Evolutionary conservation across 2,888 invertebrate genomes (phyloP), one percentile per base, ranked within the genome.

Genomic region (Pristionchus mayeri): DNA sequence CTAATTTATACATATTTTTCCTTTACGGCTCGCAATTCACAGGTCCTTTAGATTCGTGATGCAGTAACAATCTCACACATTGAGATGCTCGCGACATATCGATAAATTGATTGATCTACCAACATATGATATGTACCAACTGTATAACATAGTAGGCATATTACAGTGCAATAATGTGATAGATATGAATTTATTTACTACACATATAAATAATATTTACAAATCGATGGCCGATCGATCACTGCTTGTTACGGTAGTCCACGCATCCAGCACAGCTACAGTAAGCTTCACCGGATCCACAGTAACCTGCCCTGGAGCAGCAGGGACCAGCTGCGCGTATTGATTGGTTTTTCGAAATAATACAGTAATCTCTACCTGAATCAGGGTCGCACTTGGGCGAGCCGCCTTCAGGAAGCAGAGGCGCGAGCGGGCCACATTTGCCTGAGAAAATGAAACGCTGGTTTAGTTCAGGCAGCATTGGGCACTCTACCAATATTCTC

Each of bases 371-470:
- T 86, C 86, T 3, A 34, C 87, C 86, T 4, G 91, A 89, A 34
- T 90, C 88, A 27, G 89, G 89, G 81, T 91, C 89, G 76, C 91
- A 91, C 67, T 89, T 90, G 3, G 91, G 87, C 4, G 88, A 87
- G 67, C 87, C 87, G 16, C 91, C 91, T 24, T 86, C 86, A 0
- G 89, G 87, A 0, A 91, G 85, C 6, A 87, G 85, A 0, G 91
- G 91, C 24, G 91, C 91, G 30, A 87, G 86, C 27, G 89, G 89
- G 4, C 91, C 91, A 85, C 91, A 91, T 13, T 89, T 85, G n/a
- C 90, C 90, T 89, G 81, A 57, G 37, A 60, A 24, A 9, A n/a
- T 7, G 48, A 16, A 40, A 21, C n/a, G 34, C 57, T 54, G 27
- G 18, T 18, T 44, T 37, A 63, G 27, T n/a, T 24, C 18, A 30